Conservation (phyloP, 2,797 vertebrate species). For the Balearica regulorum region DNA sequence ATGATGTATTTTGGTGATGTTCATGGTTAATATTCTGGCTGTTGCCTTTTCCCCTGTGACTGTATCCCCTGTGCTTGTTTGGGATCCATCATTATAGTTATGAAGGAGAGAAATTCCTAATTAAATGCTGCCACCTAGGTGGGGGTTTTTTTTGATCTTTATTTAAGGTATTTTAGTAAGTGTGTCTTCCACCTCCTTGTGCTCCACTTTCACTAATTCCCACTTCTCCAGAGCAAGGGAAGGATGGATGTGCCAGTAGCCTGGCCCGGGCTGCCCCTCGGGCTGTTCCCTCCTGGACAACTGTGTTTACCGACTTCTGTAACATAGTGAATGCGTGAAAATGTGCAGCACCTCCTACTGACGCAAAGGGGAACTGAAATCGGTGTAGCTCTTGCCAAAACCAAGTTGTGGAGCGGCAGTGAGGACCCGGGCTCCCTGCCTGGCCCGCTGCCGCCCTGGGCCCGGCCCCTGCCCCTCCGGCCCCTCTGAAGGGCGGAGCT, state of each 20-base stretch:
- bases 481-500: no score
- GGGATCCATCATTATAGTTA: rapidly evolving
- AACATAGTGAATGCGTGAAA: rapidly evolving
- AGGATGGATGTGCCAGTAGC: rapidly evolving
- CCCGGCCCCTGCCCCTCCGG: no score
- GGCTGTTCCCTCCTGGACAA: background rate
- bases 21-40: background rate
- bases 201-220: background rate
- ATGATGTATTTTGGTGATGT: rapidly evolving
- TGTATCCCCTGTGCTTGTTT: no score
- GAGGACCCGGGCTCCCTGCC: no score
- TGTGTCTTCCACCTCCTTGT: background rate
- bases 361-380: background rate
- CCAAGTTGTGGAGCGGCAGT: no score
- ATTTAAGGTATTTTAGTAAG: no score
- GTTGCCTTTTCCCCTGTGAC: background rate
- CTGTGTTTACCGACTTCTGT: rapidly evolving
- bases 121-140: background rate
- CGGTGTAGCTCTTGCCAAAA: no score
- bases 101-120: background rate
- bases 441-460: no score
- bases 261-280: background rate
- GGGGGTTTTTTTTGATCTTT: no score
- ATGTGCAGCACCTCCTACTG: rapidly evolving
- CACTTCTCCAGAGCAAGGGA: no score